Conservation (phyloP, 37 sponge, comb jelly and placozoan species). For the Oopsacas minuta region DNA sequence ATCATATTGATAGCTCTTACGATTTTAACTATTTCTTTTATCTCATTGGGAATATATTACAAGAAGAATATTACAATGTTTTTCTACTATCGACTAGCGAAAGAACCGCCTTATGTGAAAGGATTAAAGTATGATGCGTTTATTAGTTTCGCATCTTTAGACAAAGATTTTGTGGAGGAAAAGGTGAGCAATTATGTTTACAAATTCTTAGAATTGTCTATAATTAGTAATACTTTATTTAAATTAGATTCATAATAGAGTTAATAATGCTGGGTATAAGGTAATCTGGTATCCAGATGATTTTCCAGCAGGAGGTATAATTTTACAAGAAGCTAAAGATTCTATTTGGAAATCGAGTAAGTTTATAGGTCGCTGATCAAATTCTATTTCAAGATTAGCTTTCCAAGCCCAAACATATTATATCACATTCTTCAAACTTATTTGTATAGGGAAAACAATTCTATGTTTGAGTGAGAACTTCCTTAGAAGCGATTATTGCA, state of each 20-base stretch:
- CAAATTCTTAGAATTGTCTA: no score
- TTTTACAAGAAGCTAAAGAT: not conserved
- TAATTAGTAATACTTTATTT: not conserved
- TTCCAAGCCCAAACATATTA: no score
- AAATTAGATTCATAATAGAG: not conserved
- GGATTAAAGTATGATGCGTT: not conserved
- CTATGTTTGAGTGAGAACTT: not conserved
- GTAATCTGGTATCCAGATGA: conserved; percentile 14
- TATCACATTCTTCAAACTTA: no score
- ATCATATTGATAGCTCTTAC: not conserved
- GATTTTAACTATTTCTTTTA: not conserved
- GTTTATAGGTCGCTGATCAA: not conserved
- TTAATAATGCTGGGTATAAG: not conserved
- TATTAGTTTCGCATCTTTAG: not conserved
- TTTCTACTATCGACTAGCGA: not conserved
- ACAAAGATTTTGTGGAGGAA: not conserved
- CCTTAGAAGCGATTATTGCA: not conserved
- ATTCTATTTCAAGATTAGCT: no score
- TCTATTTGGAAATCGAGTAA: conserved; percentile 10
- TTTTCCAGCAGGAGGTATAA: not conserved
- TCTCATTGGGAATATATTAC: not conserved
- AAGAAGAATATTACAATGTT: not conserved
- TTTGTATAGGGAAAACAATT: conserved; percentile 2
- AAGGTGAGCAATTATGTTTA: no score
- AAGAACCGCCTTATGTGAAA: not conserved